Conservation (phyloP, 2,797 vertebrate genomes). For the Uromys caudimaculatus region DNA sequence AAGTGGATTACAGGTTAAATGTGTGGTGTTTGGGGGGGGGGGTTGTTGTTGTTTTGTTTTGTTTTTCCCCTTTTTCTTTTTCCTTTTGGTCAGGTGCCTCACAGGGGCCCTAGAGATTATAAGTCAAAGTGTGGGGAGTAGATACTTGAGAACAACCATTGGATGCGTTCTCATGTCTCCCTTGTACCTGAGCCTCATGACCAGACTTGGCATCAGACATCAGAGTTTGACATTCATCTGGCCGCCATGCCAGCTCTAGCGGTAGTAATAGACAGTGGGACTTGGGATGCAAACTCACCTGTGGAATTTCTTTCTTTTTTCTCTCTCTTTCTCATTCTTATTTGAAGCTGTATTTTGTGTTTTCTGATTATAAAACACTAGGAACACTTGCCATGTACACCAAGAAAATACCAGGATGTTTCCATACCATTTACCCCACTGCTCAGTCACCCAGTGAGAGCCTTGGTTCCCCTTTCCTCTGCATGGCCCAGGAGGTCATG, state of each 20-base stretch:
- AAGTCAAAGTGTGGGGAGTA: background rate
- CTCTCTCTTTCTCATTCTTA: background rate
- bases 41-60: background rate
- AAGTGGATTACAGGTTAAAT: constrained; percentile 3
- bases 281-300: background rate
- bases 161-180: background rate
- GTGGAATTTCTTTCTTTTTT: background rate
- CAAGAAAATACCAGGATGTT: background rate
- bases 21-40: background rate
- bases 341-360: constrained; percentile 44
- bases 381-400: background rate
- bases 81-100: background rate
- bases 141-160: background rate
- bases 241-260: background rate
- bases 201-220: constrained; percentile 2
- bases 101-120: background rate
- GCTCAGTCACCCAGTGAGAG: background rate
- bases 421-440: background rate
- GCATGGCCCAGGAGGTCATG: background rate
- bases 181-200: background rate
- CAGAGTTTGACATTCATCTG: background rate
- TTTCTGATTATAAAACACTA: constrained; percentile 22
- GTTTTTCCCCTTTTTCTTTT: background rate
- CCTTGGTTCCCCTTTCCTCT: background rate
- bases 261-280: background rate